Conservation (phyloP, 2,888 invertebrate species). For the Branchipolynoe longqiensis region DNA sequence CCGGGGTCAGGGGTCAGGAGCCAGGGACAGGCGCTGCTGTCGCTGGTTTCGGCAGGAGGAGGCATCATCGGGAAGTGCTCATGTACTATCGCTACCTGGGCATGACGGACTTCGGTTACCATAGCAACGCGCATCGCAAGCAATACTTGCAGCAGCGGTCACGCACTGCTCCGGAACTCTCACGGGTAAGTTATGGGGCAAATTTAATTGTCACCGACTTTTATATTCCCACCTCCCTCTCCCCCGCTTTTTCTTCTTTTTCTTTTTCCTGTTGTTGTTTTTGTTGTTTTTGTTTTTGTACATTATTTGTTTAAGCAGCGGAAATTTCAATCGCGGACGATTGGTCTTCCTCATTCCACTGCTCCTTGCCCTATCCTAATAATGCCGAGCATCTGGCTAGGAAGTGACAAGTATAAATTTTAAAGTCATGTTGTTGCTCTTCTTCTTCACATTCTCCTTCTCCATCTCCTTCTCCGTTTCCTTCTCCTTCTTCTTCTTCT, state of each 20-base stretch:
- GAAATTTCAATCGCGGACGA: no score
- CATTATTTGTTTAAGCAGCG: no score
- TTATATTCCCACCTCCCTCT: neutral
- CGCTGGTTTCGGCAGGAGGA: neutral
- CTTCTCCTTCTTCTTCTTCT: neutral
- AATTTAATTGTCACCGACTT: no score
- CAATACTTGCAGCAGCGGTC: neutral
- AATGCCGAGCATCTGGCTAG: no score
- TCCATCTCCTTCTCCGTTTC: neutral
- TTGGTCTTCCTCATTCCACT: no score
- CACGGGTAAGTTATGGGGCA: conserved; percentile 8
- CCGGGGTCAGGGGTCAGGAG: neutral
- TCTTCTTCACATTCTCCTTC: neutral
- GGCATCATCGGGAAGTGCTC: neutral
- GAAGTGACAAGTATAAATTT: no score
- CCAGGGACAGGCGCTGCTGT: neutral
- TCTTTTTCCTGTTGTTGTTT: no score
- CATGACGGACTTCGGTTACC: conserved; percentile 7
- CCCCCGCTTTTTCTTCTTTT: no score
- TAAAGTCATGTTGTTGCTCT: no score
- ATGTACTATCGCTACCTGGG: conserved; percentile 10
- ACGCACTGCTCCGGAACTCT: neutral
- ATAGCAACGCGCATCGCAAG: neutral
- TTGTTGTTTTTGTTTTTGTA: no score
- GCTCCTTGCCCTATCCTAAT: no score